These are phyloP conservation scores for Papilio elwesi DNA, from an alignment of 2,888 invertebrate genomes.

Conservation along the genomic window DNA sequence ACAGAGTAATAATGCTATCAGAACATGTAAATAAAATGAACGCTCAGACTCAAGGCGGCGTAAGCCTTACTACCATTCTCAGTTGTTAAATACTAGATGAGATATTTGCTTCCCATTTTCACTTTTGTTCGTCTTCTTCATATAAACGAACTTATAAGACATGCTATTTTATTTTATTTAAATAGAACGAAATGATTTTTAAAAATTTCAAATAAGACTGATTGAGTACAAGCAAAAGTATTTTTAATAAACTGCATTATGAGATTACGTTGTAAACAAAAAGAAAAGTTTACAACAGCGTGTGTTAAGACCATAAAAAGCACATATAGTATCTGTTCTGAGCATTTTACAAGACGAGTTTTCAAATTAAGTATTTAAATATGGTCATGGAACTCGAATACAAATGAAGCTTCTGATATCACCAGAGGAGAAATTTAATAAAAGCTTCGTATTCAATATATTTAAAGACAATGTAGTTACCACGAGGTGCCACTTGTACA, in stretches of 20 bases:
- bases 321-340: neutral
- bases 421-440: slow-evolving; percentile 54
- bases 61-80: slow-evolving; percentile 29
- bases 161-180: no score
- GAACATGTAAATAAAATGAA: slow-evolving; percentile 38
- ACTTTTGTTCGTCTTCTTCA: neutral
- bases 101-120: slow-evolving; percentile 4
- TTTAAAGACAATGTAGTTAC: slow-evolving; percentile 48
- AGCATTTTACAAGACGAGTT: slow-evolving; percentile 37
- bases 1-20: slow-evolving; percentile 41
- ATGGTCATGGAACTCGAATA: slow-evolving; percentile 53
- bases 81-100: slow-evolving; percentile 22
- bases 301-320: neutral
- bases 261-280: neutral
- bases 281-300: neutral
- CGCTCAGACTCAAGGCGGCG: slow-evolving; percentile 27
- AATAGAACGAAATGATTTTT: no score
- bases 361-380: slow-evolving; percentile 48
- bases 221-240: no score
- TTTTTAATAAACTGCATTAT: no score
- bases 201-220: no score
- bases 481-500: slow-evolving; percentile 48
- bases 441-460: slow-evolving; percentile 47
- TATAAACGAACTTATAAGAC: neutral
- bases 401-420: slow-evolving; percentile 44